These are phyloP conservation scores for Oxyscelio sp. DNA, from an alignment of 2,888 invertebrate species.

Conservation along the genomic window DNA sequence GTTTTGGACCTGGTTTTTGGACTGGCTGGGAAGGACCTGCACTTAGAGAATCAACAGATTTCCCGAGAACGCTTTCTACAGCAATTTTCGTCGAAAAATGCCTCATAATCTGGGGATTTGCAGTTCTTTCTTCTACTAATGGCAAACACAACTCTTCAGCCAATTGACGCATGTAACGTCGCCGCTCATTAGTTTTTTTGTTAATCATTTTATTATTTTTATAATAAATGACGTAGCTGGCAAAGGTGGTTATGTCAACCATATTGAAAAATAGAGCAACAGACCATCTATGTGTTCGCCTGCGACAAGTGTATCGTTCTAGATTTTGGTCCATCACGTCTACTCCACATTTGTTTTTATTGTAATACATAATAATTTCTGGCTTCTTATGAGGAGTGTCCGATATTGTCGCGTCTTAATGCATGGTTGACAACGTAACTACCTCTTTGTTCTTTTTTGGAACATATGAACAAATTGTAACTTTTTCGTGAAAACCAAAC, in stretches of 20 bases:
- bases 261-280: slow-evolving; percentile 31
- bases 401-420: slow-evolving; percentile 51
- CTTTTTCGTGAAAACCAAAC: slow-evolving; percentile 77
- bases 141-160: slow-evolving; percentile 70
- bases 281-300: slow-evolving; percentile 23
- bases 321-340: slow-evolving; percentile 62
- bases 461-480: slow-evolving; percentile 76
- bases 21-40: slow-evolving; percentile 5
- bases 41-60: not conserved
- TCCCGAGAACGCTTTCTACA: slow-evolving; percentile 52
- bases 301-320: not conserved
- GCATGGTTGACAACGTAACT: slow-evolving; percentile 76
- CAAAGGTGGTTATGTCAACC: too few relatives aligned
- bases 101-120: slow-evolving; percentile 59
- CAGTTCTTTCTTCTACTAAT: slow-evolving; percentile 67
- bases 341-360: slow-evolving; percentile 65
- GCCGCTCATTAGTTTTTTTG: too few relatives aligned
- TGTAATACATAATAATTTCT: slow-evolving; percentile 60
- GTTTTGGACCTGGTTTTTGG: slow-evolving; percentile 39
- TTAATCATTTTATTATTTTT: too few relatives aligned
- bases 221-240: too few relatives aligned
- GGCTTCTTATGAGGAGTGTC: slow-evolving; percentile 59
- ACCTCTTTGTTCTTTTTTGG: slow-evolving; percentile 78
- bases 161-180: too few relatives aligned
- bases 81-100: slow-evolving; percentile 52